phyloP scores from a whole-genome alignment of 2,113 vertebrate genomes.

The Laticauda colubrina region DNA sequence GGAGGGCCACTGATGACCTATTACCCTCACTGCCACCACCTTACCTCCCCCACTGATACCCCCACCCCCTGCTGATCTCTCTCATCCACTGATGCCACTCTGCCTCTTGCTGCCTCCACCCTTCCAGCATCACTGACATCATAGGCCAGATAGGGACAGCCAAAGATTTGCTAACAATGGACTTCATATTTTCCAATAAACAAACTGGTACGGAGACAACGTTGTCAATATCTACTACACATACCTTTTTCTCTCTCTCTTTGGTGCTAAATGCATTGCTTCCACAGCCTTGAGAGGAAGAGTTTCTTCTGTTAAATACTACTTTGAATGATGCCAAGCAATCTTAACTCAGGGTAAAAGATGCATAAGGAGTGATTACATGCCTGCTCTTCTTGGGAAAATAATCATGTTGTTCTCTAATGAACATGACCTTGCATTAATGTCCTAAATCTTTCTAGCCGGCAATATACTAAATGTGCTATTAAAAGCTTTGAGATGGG shows the following conservation, averaged over 20 bases:
- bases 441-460: slow-evolving; percentile 3
- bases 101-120: not conserved
- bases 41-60: not conserved
- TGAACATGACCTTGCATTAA: slow-evolving; percentile 35
- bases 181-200: not conserved
- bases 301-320: not conserved
- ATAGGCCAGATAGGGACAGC: not conserved
- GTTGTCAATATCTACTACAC: not conserved
- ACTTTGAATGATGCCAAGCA: slow-evolving; percentile 1
- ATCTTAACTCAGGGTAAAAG: slow-evolving; percentile 8
- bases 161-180: not conserved
- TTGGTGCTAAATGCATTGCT: not conserved
- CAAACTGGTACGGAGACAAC: not conserved
- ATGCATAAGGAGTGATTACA: slow-evolving; percentile 31
- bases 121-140: not conserved
- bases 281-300: not conserved
- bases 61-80: not conserved
- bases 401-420: slow-evolving; percentile 37
- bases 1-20: not conserved
- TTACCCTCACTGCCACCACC: not conserved
- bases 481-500: slow-evolving; percentile 14
- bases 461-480: slow-evolving; percentile 1
- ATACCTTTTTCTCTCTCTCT: not conserved
- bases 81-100: not conserved
- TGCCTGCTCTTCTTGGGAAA: slow-evolving; percentile 22